phyloP scores from a whole-genome alignment of 1,140 invertebrate species.

The Gryon sp. region DNA sequence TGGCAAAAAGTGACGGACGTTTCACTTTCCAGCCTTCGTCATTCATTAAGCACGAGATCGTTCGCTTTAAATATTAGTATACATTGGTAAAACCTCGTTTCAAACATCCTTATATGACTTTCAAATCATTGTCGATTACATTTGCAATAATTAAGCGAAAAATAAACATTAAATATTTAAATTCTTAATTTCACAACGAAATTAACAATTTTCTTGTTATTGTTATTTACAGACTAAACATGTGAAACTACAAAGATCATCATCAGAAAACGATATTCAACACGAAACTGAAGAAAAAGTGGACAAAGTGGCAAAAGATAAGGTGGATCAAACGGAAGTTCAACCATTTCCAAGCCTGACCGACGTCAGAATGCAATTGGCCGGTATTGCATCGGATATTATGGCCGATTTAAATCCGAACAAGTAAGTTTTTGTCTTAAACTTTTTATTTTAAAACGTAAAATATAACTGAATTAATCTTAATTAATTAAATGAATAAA shows the following conservation, averaged over 20 bases:
- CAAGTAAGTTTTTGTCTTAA: not conserved
- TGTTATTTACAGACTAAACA: slow-evolving; percentile 55
- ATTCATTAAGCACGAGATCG: slow-evolving; percentile 43
- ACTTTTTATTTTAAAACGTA: not conserved
- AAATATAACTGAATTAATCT: too few species aligned
- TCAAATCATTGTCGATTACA: too few species aligned
- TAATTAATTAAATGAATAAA: too few species aligned
- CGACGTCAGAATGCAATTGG: slow-evolving; percentile 64
- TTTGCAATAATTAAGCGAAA: too few species aligned
- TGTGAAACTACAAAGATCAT: slow-evolving; percentile 60
- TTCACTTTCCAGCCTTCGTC: slow-evolving; percentile 37
- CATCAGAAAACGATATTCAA: slow-evolving; percentile 66
- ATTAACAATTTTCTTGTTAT: not conserved
- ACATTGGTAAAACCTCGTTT: slow-evolving; percentile 8
- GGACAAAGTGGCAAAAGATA: slow-evolving; percentile 18
- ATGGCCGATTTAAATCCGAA: slow-evolving; percentile 56
- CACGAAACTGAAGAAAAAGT: not conserved
- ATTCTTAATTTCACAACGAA: too few species aligned
- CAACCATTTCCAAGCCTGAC: slow-evolving; percentile 71
- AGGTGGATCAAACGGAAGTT: slow-evolving; percentile 39
- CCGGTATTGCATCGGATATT: slow-evolving; percentile 69
- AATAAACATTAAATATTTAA: too few species aligned
- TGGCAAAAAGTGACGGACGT: slow-evolving; percentile 18
- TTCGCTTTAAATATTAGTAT: slow-evolving; percentile 16
- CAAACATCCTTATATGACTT: not conserved